Evolutionary conservation across 2,888 invertebrate species (phyloP), one percentile per base, ranked within the genome.

Genomic region (Lithophane ornitopus): DNA sequence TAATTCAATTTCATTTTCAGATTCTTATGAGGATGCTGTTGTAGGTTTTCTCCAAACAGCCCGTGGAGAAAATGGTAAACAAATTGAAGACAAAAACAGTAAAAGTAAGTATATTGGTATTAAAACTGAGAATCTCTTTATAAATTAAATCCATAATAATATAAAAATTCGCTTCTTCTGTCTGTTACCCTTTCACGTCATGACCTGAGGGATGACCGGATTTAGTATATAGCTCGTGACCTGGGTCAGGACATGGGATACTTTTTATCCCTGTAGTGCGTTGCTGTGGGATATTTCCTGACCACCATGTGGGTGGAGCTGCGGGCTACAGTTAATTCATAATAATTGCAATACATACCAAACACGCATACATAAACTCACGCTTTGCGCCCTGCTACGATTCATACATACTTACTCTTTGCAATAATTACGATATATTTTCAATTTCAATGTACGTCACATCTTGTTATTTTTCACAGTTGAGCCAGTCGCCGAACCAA

Each of bases 11-110:
- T 67, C 0, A 2, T 34, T 71, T 58, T 19, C 56, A 73, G 72
- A 73, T 39, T 46, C 71, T 16, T 61, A 74, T 1, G 46, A 65
- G 46, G 39, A 75, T 11, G 77, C 77, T 65, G 28, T 49, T 1
- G 14, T 49, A 41, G 67, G 34, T 9, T 77, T 66, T 66, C 19
- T 76, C 8, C 26, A 39, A 58, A 70, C 26, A 39, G 2, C 7
- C 11, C 39, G 2, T 3, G 56, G 22, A 19, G 63, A 41, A 11
- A 56, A 3, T 22, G 41, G 7, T 11, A 49, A 77, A 77, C 49
- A 59, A 77, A 58, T 3, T 49, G 49, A 65, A 49, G 41, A 76
- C 2, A 16, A 65, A 34, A 77, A 8, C 8, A 41, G 3, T 41
- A 26, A 14, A 34, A 22, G 78, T 76, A 26, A 67, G 78, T 67